Percentiles rank a stretch among this genome's conserved stretches.
These are phyloP conservation scores for Clarias macrocephalus DNA, from an alignment of 2,113 vertebrate species.

Conservation along the genomic window DNA sequence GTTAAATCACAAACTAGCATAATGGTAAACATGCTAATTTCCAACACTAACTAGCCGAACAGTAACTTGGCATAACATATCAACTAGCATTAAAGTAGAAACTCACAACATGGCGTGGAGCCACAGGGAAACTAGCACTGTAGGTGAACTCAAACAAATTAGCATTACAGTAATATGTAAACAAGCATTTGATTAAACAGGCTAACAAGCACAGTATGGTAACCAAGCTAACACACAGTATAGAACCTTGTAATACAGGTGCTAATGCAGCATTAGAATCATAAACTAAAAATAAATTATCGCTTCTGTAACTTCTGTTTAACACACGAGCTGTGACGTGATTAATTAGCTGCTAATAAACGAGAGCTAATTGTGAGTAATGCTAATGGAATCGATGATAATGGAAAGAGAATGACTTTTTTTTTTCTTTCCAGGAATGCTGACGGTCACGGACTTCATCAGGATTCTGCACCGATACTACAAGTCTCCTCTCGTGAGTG, in stretches of 20 bases:
- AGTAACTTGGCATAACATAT: neutral
- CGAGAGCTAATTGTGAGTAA: neutral
- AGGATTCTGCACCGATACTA: slow-evolving; percentile 99
- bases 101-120: no score
- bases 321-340: neutral
- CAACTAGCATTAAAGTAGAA: neutral
- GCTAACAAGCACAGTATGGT: neutral
- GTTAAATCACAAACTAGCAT: neutral
- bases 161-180: neutral
- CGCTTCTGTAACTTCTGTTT: neutral
- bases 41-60: no score
- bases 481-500: slow-evolving; percentile 92
- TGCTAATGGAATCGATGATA: neutral
- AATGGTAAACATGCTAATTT: neutral
- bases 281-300: neutral
- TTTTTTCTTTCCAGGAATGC: slow-evolving; percentile 80
- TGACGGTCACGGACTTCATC: slow-evolving; percentile 99
- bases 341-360: neutral
- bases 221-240: neutral
- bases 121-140: neutral
- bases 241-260: neutral
- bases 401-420: neutral
- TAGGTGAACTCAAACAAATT: neutral
- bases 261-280: neutral
- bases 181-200: neutral